A percentile compares a stretch with the other conserved stretches of the same genome.
phyloP scores from a whole-genome alignment of 2,113 vertebrate species.

The Anguilla rostrata region DNA sequence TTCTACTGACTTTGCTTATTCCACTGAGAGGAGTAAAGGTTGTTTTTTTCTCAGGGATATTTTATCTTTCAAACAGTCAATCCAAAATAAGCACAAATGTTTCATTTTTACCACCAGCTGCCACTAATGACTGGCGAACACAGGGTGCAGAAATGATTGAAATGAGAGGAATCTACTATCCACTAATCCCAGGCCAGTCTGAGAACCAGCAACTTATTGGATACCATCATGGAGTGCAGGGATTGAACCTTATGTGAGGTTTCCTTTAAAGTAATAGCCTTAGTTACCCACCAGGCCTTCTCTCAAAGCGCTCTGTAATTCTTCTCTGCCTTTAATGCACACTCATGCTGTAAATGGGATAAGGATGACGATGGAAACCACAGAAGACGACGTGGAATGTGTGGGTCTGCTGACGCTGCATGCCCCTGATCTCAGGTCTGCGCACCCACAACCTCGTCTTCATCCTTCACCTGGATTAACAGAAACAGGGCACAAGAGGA shows the following conservation, averaged over 20 bases:
- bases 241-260: neutral
- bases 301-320: neutral
- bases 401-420: constrained; percentile 14
- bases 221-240: neutral
- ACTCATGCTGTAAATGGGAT: neutral
- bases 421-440: constrained; percentile 42
- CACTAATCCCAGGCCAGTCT: neutral
- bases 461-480: constrained; percentile 66
- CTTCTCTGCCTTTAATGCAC: neutral
- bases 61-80: neutral
- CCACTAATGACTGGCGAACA: neutral
- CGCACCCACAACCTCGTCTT: constrained; percentile 48
- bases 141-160: neutral
- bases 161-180: neutral
- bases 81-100: neutral
- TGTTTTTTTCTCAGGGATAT: neutral
- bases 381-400: constrained; percentile 28
- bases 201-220: neutral
- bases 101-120: neutral
- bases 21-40: neutral
- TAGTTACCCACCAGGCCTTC: neutral
- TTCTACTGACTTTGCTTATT: neutral
- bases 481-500: neutral
- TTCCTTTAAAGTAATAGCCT: neutral
- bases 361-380: neutral